Percentiles rank a stretch among this genome's conserved stretches.
Conservation (phyloP, 2,113 vertebrate species). For the Phodopus roborovskii region DNA sequence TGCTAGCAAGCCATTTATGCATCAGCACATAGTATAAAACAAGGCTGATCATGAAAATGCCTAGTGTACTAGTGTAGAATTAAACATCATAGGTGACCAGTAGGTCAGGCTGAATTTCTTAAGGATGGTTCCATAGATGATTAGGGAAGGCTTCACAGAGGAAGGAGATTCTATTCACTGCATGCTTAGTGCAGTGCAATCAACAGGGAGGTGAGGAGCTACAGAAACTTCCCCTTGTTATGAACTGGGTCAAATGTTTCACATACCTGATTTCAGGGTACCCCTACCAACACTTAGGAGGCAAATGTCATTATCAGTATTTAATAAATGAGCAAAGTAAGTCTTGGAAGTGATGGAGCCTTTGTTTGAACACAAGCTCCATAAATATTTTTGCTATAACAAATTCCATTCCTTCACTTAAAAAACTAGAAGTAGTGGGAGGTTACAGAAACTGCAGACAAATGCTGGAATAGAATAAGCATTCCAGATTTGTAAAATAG, state of each 20-base stretch:
- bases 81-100: neutral
- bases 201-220: neutral
- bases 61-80: neutral
- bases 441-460: neutral
- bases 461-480: neutral
- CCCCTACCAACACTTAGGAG: neutral
- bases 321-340: slow-evolving; percentile 29
- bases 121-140: neutral
- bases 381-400: neutral
- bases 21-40: neutral
- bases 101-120: neutral
- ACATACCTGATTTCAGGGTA: neutral
- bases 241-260: neutral
- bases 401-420: neutral
- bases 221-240: neutral
- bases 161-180: neutral
- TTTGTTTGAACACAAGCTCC: neutral
- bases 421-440: neutral
- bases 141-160: neutral
- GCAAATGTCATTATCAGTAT: neutral
- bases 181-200: neutral
- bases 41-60: neutral
- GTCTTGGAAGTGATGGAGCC: neutral
- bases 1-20: neutral
- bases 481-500: neutral